Evolutionary conservation across 2,113 vertebrate genomes (phyloP).

Genomic region (Sylvia atricapilla): DNA sequence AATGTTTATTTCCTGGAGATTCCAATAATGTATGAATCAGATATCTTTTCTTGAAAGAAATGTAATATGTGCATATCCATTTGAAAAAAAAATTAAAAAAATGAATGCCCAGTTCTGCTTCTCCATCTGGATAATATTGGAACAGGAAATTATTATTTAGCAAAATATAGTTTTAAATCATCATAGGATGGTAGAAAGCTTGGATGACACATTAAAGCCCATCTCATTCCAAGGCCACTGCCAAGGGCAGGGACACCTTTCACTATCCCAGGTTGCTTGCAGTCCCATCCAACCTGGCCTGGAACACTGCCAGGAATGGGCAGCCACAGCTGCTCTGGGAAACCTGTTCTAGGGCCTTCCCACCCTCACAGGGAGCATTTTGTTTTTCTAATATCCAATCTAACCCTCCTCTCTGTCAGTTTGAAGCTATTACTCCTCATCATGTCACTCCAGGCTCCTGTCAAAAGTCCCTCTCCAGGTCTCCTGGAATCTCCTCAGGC

Average conservation of each 20-base stretch:
- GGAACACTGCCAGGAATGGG: not conserved
- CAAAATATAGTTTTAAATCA: not conserved
- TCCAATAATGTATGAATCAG: not conserved
- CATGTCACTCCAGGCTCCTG: not conserved
- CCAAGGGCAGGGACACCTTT: not conserved
- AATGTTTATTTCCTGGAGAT: not conserved
- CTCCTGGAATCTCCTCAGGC: not conserved
- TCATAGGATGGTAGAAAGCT: not conserved
- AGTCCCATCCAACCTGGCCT: not conserved
- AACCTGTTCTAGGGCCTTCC: not conserved
- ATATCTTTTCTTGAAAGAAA: not conserved
- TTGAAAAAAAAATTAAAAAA: not conserved
- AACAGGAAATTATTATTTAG: not conserved
- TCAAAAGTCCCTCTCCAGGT: not conserved
- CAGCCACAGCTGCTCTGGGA: not conserved
- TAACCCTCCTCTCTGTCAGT: not conserved
- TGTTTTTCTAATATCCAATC: rapidly evolving
- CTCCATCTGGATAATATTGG: not conserved
- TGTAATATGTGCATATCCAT: not conserved
- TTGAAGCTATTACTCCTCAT: rapidly evolving
- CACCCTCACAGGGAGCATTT: not conserved
- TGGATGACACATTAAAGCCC: too few species aligned
- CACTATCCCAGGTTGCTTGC: rapidly evolving
- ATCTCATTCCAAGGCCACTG: not conserved
- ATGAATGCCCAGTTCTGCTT: not conserved